Percentiles rank a stretch among this genome's conserved stretches.
phyloP scores from a whole-genome alignment of 1,140 invertebrate genomes.

The Antheraea pernyi region DNA sequence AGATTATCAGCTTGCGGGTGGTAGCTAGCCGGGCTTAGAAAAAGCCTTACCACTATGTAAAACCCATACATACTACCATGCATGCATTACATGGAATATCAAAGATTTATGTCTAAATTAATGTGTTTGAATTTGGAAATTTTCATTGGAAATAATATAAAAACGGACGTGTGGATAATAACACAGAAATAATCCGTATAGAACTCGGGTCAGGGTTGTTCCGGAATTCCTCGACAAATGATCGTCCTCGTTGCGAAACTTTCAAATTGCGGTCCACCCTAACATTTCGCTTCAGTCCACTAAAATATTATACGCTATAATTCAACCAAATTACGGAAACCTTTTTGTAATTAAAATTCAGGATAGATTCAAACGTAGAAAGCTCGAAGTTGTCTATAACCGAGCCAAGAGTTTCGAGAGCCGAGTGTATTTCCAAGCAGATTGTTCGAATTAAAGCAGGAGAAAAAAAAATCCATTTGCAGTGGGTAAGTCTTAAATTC shows the following conservation, averaged over 20 bases:
- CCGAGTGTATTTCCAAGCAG: constrained; percentile 33
- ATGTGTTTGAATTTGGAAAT: not conserved
- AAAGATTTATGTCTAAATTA: not conserved
- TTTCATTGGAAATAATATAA: constrained; percentile 9
- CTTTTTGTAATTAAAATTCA: constrained; percentile 38
- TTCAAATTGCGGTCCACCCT: constrained; percentile 39
- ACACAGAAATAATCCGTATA: constrained; percentile 29
- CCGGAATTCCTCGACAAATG: constrained; percentile 52
- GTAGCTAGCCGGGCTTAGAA: no score
- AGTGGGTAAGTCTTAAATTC: constrained; percentile 57
- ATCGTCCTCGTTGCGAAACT: constrained; percentile 40
- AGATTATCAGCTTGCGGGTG: no score
- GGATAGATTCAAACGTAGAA: constrained; percentile 13
- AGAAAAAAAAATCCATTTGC: constrained; percentile 51
- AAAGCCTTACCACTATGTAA: no score
- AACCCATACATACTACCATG: no score
- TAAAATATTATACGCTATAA: constrained; percentile 44
- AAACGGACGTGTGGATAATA: constrained; percentile 15
- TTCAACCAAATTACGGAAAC: constrained; percentile 30
- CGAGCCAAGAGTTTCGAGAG: constrained; percentile 23
- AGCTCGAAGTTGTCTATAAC: constrained; percentile 27
- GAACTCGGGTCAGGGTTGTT: constrained; percentile 33
- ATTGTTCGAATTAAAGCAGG: constrained; percentile 51
- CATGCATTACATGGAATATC: not conserved
- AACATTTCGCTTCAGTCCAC: constrained; percentile 33